phyloP scores from a whole-genome alignment of 2,797 vertebrate genomes.

The Gila robusta region DNA sequence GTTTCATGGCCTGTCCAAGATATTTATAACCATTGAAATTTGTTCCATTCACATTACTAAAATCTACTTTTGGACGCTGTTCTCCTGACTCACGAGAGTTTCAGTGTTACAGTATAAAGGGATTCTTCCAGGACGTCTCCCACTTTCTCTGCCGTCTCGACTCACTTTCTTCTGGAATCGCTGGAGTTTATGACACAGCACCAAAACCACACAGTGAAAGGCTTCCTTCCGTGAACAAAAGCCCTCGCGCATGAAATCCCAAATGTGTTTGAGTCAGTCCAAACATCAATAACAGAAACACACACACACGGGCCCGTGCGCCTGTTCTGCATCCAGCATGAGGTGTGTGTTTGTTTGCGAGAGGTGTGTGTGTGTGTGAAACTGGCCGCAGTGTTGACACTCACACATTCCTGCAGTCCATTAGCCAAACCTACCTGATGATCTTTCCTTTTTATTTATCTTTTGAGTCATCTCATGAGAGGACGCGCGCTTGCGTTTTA shows the following conservation, averaged over 20 bases:
- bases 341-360: conserved; percentile 44
- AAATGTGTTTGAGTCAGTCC: conserved; percentile 38
- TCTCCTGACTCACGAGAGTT: background rate
- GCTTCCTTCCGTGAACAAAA: conserved; percentile 17
- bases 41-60: background rate
- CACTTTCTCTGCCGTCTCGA: background rate
- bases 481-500: conserved; percentile 97
- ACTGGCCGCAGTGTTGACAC: conserved; percentile 27
- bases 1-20: background rate
- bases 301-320: background rate
- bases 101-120: background rate
- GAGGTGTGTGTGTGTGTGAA: conserved; percentile 9
- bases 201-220: background rate
- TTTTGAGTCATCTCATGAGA: conserved; percentile 81
- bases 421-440: conserved; percentile 74
- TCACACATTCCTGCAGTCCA: conserved; percentile 47
- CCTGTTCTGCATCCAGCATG: conserved; percentile 13
- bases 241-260: conserved; percentile 36
- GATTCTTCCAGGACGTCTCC: background rate
- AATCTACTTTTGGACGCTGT: background rate
- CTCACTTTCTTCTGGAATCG: background rate
- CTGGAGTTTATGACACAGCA: conserved; percentile 27
- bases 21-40: background rate
- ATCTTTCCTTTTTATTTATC: conserved; percentile 80
- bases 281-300: conserved; percentile 53